Conservation (phyloP, 92 coral and sea anemone species). For the Actinernus sp. region DNA sequence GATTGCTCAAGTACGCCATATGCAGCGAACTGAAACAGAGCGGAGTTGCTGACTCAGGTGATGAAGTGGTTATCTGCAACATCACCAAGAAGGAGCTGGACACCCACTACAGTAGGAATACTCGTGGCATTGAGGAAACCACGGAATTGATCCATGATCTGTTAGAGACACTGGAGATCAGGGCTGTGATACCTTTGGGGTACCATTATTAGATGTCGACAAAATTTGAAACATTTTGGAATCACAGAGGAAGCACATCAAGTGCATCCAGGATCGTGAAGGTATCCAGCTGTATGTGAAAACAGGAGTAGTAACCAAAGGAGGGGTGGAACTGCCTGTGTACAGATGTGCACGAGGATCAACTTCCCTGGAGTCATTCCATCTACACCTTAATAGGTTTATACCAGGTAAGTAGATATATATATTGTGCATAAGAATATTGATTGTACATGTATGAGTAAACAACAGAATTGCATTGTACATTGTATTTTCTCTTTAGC, state of each 20-base stretch:
- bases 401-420: constrained; percentile 52
- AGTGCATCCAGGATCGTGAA: constrained; percentile 58
- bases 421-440: too few relatives aligned
- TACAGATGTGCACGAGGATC: constrained; percentile 65
- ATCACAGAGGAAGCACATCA: constrained; percentile 27
- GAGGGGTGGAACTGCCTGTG: constrained; percentile 39
- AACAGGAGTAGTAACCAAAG: constrained; percentile 40
- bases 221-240: constrained; percentile 44
- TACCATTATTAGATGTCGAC: constrained; percentile 57
- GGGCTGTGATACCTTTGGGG: constrained; percentile 58
- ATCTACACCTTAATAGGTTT: constrained; percentile 52
- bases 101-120: constrained; percentile 32
- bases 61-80: too few relatives aligned
- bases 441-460: too few relatives aligned
- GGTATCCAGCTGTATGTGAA: constrained; percentile 34
- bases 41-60: too few relatives aligned
- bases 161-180: constrained; percentile 48
- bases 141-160: constrained; percentile 25
- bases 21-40: constrained; percentile 11
- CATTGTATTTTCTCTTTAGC: too few relatives aligned
- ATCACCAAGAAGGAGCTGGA: constrained; percentile 31
- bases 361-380: constrained; percentile 69
- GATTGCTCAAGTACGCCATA: background rate
- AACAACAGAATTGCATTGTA: too few relatives aligned
- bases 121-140: constrained; percentile 56